Conservation (phyloP, 2,888 invertebrate species). For the Mantis religiosa region DNA sequence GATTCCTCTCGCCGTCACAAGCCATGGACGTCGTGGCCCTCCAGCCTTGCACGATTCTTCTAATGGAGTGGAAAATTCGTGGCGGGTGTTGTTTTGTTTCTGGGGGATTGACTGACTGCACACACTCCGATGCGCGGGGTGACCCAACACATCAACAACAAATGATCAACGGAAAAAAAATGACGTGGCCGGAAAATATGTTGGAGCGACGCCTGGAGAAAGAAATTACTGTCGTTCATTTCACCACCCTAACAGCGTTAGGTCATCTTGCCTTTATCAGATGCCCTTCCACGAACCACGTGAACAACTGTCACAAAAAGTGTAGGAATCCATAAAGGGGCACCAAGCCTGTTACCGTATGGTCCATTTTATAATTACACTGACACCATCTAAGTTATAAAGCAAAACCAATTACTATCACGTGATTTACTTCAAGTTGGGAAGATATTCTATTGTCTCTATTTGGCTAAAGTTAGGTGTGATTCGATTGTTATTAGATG, state of each 20-base stretch:
- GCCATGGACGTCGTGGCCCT: not conserved
- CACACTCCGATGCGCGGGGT: not conserved
- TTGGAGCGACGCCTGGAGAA: not conserved
- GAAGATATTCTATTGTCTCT: too few relatives aligned
- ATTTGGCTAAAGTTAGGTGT: too few relatives aligned
- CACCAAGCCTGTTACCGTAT: too few relatives aligned
- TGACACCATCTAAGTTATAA: too few relatives aligned
- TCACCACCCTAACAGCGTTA: not conserved
- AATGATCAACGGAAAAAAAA: not conserved
- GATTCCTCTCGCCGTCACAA: slow-evolving; percentile 21
- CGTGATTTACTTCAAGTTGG: too few relatives aligned
- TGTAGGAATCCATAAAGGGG: too few relatives aligned
- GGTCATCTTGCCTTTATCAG: not conserved
- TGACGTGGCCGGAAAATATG: not conserved
- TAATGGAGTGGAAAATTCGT: slow-evolving; percentile 26
- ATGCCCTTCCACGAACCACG: not conserved
- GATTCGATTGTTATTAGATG: too few relatives aligned
- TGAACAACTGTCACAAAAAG: not conserved
- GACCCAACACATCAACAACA: not conserved
- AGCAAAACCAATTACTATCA: too few relatives aligned
- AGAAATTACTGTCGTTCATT: not conserved
- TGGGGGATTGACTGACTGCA: not conserved
- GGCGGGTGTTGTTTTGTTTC: slow-evolving; percentile 14
- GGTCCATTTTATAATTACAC: too few relatives aligned
- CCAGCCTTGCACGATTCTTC: slow-evolving; percentile 9